Evolutionary conservation across 2,888 invertebrate genomes (phyloP).

Genomic region (Drosophila conformis): DNA sequence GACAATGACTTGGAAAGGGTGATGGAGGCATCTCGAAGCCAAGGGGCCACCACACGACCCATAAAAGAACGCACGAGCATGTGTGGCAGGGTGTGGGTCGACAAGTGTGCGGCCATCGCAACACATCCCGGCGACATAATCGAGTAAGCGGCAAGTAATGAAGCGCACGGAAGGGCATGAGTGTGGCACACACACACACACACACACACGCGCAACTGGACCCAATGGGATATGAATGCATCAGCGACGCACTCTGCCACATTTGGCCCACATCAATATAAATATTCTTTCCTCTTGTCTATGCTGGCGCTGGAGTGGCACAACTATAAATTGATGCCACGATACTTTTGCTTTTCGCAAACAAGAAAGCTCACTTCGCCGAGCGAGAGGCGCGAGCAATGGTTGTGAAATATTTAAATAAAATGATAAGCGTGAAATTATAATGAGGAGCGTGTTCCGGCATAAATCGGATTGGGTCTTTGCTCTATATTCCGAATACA

Average conservation of each 20-base stretch:
- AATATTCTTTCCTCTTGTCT: constrained; percentile 33
- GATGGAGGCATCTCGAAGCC: constrained; percentile 15
- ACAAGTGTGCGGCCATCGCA: constrained; percentile 31
- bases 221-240: constrained; percentile 81
- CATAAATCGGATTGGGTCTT: constrained; percentile 66
- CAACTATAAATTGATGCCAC: constrained; percentile 74
- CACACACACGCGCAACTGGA: constrained; percentile 66
- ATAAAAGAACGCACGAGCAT: constrained; percentile 56
- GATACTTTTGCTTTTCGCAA: constrained; percentile 58
- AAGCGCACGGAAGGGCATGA: constrained; percentile 41
- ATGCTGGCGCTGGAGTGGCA: constrained; percentile 1
- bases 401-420: constrained; percentile 66
- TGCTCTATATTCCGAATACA: constrained; percentile 22
- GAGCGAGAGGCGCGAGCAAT: constrained; percentile 1
- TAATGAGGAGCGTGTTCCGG: constrained; percentile 78
- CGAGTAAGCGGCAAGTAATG: constrained; percentile 73
- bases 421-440: constrained; percentile 81
- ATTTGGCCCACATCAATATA: constrained; percentile 43
- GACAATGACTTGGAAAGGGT: constrained; percentile 29
- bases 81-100: constrained; percentile 9
- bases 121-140: constrained; percentile 66
- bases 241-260: constrained; percentile 46
- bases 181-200: constrained; percentile 9
- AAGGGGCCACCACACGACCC: constrained; percentile 63
- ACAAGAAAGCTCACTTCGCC: constrained; percentile 76